Conservation (phyloP, 2,888 invertebrate genomes). For the Lampropteryx suffumata region DNA sequence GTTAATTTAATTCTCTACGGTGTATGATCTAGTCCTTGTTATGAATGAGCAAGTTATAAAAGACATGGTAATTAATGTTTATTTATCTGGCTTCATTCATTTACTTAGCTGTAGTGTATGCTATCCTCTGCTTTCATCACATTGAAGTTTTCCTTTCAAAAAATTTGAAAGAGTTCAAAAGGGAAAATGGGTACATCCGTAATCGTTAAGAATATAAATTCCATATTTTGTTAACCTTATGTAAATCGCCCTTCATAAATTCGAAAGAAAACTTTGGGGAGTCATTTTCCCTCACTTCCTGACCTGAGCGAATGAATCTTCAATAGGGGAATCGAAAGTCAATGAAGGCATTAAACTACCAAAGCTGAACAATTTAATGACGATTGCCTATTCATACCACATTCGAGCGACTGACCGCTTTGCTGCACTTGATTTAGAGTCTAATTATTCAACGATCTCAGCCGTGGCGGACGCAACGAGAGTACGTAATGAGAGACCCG, state of each 20-base stretch:
- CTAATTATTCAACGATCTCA: slow-evolving; percentile 79
- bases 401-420: slow-evolving; percentile 78
- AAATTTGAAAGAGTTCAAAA: too few relatives aligned
- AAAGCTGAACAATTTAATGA: slow-evolving; percentile 81
- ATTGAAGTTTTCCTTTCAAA: too few relatives aligned
- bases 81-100: background rate
- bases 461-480: slow-evolving; percentile 68
- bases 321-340: slow-evolving; percentile 30
- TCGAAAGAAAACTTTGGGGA: slow-evolving; percentile 21
- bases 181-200: too few relatives aligned
- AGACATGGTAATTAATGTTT: slow-evolving; percentile 1
- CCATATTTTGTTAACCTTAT: slow-evolving; percentile 1
- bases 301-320: slow-evolving; percentile 16
- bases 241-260: slow-evolving; percentile 9
- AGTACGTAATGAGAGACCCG: slow-evolving; percentile 69
- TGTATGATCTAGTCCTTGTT: slow-evolving; percentile 38
- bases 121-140: too few relatives aligned
- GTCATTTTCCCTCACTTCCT: slow-evolving; percentile 19
- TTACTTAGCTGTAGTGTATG: background rate
- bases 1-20: slow-evolving; percentile 69
- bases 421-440: slow-evolving; percentile 79
- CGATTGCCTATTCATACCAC: slow-evolving; percentile 81
- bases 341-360: slow-evolving; percentile 66
- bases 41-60: slow-evolving; percentile 10
- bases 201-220: background rate